phyloP scores from a whole-genome alignment of 2,113 vertebrate genomes.

The Hippocampus zosterae region DNA sequence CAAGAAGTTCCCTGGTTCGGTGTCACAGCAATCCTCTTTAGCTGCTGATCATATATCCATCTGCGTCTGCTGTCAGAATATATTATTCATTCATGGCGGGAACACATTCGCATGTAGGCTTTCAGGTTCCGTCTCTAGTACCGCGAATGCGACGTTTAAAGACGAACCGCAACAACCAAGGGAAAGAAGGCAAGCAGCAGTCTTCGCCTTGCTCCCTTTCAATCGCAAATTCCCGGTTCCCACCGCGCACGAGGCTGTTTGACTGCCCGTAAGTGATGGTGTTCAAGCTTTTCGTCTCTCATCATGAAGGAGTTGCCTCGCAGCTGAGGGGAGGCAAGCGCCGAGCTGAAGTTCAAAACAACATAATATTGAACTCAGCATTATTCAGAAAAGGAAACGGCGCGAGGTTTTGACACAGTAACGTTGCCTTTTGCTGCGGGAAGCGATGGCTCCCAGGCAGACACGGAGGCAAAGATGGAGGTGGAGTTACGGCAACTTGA shows the following conservation, averaged over 20 bases:
- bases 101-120: conserved; percentile 47
- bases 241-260: conserved; percentile 61
- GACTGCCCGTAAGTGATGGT: conserved; percentile 67
- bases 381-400: conserved; percentile 72
- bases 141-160: conserved; percentile 30
- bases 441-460: conserved; percentile 60
- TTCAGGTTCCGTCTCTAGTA: conserved; percentile 38
- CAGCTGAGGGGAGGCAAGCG: conserved; percentile 54
- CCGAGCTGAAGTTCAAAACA: conserved; percentile 69
- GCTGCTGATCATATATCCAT: conserved; percentile 63
- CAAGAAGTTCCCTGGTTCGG: conserved; percentile 58
- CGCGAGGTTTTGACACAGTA: conserved; percentile 67
- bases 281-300: conserved; percentile 45
- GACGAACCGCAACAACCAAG: conserved; percentile 7
- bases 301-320: conserved; percentile 56
- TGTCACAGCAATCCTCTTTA: conserved; percentile 62
- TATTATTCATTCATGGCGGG: conserved; percentile 43
- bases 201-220: conserved; percentile 39
- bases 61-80: conserved; percentile 55
- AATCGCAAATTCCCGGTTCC: conserved; percentile 40
- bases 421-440: conserved; percentile 60
- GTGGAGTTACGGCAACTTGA: conserved; percentile 46
- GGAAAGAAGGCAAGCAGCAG: conserved; percentile 18
- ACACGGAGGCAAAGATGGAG: conserved; percentile 58
- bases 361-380: conserved; percentile 79